Conservation (phyloP, 2,113 vertebrate genomes). For the Perca flavescens region DNA sequence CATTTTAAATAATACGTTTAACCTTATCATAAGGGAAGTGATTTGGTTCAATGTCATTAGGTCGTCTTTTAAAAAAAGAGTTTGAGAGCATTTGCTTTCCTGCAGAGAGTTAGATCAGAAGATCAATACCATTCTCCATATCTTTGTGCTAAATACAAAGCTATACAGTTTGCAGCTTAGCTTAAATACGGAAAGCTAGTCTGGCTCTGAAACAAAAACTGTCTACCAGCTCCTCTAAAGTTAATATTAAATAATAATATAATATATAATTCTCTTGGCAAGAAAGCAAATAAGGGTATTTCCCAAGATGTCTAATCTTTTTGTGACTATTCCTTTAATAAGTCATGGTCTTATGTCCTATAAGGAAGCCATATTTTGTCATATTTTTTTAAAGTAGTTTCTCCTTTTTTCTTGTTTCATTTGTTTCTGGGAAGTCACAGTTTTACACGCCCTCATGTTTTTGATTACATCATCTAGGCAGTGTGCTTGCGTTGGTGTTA, state of each 20-base stretch:
- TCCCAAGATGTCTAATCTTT: not conserved
- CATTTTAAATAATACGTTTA: not conserved
- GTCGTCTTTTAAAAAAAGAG: not conserved
- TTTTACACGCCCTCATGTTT: not conserved
- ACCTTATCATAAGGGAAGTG: not conserved
- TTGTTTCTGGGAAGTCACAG: constrained; percentile 8
- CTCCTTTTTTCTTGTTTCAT: not conserved
- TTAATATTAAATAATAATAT: too few species aligned
- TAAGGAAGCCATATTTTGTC: not conserved
- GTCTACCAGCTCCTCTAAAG: not conserved
- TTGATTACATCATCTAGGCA: not conserved
- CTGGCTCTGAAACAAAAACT: not conserved
- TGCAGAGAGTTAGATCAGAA: not conserved
- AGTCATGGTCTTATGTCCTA: not conserved
- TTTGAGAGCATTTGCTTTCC: not conserved
- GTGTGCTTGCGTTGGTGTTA: not conserved
- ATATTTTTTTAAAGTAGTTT: not conserved
- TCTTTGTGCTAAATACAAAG: not conserved
- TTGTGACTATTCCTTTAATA: constrained; percentile 5
- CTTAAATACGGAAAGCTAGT: not conserved
- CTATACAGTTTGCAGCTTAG: not conserved
- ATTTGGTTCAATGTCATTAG: not conserved
- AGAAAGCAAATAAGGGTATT: not conserved
- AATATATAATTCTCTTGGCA: too few species aligned
- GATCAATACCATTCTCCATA: not conserved